Evolutionary conservation across 1,140 invertebrate species (phyloP).

Genomic region (Dreissena rostriformis): DNA sequence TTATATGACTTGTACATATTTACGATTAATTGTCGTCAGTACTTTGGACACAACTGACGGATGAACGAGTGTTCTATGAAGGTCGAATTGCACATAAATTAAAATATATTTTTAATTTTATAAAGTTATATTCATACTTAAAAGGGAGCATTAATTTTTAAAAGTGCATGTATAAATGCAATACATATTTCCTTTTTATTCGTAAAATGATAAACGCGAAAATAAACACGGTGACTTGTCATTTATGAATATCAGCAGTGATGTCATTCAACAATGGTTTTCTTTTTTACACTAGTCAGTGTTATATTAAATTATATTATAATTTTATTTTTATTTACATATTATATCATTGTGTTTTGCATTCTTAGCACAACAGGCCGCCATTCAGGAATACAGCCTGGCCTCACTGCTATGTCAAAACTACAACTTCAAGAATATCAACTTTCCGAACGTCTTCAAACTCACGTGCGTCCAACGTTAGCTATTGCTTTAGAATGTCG

Average conservation of each 20-base stretch:
- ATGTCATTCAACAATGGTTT: neutral
- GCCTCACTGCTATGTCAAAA: conserved; percentile 7
- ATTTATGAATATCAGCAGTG: neutral
- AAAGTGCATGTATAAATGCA: too few species aligned
- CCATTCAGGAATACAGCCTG: neutral
- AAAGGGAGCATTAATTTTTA: too few species aligned
- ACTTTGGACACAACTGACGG: neutral
- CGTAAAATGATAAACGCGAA: too few species aligned
- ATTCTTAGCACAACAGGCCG: conserved; percentile 11
- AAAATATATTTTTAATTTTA: too few species aligned
- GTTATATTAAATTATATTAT: too few species aligned
- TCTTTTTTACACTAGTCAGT: too few species aligned
- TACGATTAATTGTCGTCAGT: neutral
- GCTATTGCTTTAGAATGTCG: too few species aligned
- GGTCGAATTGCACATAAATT: neutral
- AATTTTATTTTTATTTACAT: neutral
- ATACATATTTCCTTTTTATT: too few species aligned
- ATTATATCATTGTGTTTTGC: neutral
- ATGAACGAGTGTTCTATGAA: too few species aligned
- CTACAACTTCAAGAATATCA: conserved; percentile 1
- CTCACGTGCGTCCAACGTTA: neutral
- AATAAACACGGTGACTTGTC: neutral
- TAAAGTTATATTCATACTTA: too few species aligned
- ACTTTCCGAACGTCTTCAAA: conserved; percentile 29
- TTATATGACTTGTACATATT: neutral